Evolutionary conservation across 2,797 vertebrate species (phyloP), one percentile per base, ranked within the genome.

Genomic region (Octomys mimax): DNA sequence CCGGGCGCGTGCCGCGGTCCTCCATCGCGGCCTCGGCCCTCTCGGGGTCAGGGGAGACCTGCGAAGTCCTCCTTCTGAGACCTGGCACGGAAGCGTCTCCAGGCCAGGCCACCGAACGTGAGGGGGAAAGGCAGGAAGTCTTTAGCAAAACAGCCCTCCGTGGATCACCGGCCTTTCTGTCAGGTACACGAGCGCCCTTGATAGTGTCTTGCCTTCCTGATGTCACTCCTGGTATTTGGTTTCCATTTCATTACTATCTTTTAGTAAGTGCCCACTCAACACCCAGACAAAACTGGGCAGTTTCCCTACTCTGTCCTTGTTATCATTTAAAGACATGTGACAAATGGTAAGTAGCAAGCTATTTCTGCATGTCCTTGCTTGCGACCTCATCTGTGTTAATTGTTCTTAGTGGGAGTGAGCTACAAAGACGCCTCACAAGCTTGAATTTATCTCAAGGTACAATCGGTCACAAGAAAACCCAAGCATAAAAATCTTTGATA

Each of bases 401-500:
- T 81, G 54, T 78, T n/a, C 22, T 80, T 77, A 52, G 78, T 81
- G 39, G 36, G 52, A 92, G 70, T 64, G 3, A 5, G 92, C 89
- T 52, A 75, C n/a, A 39, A 31, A 90, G 42, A 88, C 26, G 2
- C 42, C 70, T 90, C 73, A 86, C 85, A 39, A 54, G 66, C 24
- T 83, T 21, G 39, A 14, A 31, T 82, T 57, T 87, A 16, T 70
- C 68, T 94, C 73, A 94, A 61, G 16, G 79, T 52, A 54, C 9
- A 59, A 28, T 87, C 71, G 81, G 73, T 87, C 61, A 91, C 10
- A 93, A 94, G 89, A 87, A 16, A 96, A 87, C 24, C 31, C 82
- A 94, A 94, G 88, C 89, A 46, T 11, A 79, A 89, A 87, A 57
- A 24, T 78, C 6, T 64, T 57, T 64, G 81, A 46, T 49, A 78